Base-by-base conservation (phyloP, 2,113 vertebrate species). In the Hippopotamus amphibius region DNA sequence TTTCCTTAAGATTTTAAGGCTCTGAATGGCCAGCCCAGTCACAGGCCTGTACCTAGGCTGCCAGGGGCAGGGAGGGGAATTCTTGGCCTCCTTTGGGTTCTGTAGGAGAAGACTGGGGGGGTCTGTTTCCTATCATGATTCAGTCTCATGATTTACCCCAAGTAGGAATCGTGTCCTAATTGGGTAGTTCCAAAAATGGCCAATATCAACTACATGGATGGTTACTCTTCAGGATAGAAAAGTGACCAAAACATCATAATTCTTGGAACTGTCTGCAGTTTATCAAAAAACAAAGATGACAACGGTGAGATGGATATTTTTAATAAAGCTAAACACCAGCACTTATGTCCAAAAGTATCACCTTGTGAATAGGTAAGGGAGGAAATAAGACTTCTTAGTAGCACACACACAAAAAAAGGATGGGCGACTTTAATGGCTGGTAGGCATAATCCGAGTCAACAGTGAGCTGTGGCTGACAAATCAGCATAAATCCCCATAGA, bases 371-470 rank as follows among this genome's bases (percentile, higher is more conserved):
- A 90, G 26, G 90, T n/a, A 80, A 95, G 65, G 33, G 71, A 85
- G 55, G 66, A 69, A 63, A 26, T 15, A 41, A 72, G 19, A 79
- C 10, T 48, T 92, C 37, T 50, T 15, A 53, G 13, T 41, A 48
- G 33, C 48, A 46, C 5, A 46, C 5, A 53, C 19, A 14, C 24
- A 53, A 57, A 95, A 93, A 91, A 86, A 65, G 55, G 19, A 61
- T 30, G 11, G 41, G 61, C 30, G 16, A 46, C 89, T 85, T 68
- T 71, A 69, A 6, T 90, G 41, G 19, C 22, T 71, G 6, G 48
- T 72, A 46, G 76, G 28, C 30, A 91, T 22, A 61, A 30, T 94
- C 87, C 61, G n/a, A 97, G 61, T 94, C 41, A 88, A 30, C 43
- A 79, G 8, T 33, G 53, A 90, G 24, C 37, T 26, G 16, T 79